A percentile compares a stretch with the other conserved stretches of the same genome.
These are phyloP conservation scores for Lanius ludovicianus DNA, from an alignment of 2,113 vertebrate genomes.

Conservation along the genomic window DNA sequence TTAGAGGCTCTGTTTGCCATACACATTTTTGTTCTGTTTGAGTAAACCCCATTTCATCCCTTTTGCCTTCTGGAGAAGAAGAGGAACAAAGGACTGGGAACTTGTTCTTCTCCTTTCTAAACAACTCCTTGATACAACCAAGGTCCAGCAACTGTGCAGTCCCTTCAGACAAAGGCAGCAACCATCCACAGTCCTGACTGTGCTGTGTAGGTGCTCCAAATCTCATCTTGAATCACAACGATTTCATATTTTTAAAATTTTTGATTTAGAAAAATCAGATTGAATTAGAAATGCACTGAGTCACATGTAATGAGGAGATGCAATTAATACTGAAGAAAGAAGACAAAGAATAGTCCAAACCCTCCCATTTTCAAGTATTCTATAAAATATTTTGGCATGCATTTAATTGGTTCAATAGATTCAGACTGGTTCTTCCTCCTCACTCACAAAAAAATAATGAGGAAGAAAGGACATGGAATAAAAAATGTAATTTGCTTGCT, in stretches of 20 bases:
- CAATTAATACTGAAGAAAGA: not conserved
- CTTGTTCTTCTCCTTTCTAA: not conserved
- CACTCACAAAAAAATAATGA: not conserved
- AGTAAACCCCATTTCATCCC: not conserved
- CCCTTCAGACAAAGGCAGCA: not conserved
- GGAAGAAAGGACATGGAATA: not conserved
- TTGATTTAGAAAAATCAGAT: not conserved
- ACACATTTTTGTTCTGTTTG: not conserved
- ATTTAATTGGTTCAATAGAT: not conserved
- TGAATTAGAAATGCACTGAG: not conserved
- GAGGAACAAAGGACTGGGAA: not conserved
- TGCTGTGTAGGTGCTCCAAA: not conserved
- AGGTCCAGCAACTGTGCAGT: not conserved
- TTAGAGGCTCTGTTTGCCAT: not conserved
- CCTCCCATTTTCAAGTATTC: not conserved
- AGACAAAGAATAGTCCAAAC: not conserved
- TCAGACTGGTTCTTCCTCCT: not conserved
- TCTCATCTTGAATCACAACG: not conserved
- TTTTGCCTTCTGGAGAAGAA: not conserved
- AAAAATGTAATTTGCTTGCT: not conserved
- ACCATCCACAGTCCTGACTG: not conserved
- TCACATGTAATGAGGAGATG: not conserved
- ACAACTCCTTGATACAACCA: not conserved
- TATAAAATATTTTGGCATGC: not conserved
- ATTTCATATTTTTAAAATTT: not conserved